Base-by-base conservation (phyloP, 2,113 vertebrate genomes). In the Epinephelus moara region DNA sequence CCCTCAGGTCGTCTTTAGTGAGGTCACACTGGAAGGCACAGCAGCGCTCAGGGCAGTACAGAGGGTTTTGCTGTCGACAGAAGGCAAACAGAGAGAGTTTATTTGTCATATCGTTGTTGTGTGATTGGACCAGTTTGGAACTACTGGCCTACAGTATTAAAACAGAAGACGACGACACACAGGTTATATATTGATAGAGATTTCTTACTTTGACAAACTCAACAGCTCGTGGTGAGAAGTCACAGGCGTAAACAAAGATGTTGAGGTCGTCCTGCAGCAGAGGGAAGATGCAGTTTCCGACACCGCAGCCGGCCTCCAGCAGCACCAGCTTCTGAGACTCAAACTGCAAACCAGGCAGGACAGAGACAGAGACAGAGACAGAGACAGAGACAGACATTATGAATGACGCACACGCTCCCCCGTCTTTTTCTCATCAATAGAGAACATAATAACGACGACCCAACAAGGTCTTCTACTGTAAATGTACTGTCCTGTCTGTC, bases 211-310 rank as follows among this genome's bases (percentile, higher is more conserved):
- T 98, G 71, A 99, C 96, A 89, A 97, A 98, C 14, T 98, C 96
- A 23, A 99, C 95, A 52, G 98, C 98, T 93, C 98, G 94, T 30
- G 98, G 97, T 71, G 98, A 99, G 91, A 99, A 99, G 93, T 99
- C 98, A 91, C 98, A 99, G 64, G 98, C 98, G 42, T 99, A 99
- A 6, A 97, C 96, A 86, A 98, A 99, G 81, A 99, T 94, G 91
- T 95, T 96, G 66, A 85, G 90, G 81, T 99, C 97, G 9, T 98
- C 97, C 94, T 98, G 95, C 63, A 99, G 93, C 72, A 99, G 96
- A 1, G 98, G 98, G 92, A 99, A 99, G 77, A 99, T 95, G 87
- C 97, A 98, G 94, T 99, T 99, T 19, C 98, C 98, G 25, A 99
- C 98, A 2, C 98, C 98, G 50, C 98, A 99, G 66, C 98, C 98